Base-by-base conservation (phyloP, 2,113 vertebrate genomes). In the Gallinago undulata region DNA sequence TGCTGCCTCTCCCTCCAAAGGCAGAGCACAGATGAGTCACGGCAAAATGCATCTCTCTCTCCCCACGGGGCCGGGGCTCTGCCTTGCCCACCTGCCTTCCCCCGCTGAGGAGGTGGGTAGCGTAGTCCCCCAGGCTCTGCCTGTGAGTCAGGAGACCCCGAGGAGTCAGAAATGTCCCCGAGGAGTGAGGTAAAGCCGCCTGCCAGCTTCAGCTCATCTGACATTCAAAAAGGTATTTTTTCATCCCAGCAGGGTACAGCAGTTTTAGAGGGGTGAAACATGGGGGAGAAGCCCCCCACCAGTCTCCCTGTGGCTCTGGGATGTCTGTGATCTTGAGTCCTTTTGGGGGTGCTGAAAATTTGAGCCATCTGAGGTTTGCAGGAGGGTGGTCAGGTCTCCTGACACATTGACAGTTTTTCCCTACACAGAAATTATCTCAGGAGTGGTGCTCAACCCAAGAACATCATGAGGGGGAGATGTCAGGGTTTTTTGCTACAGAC, bases 41-140 rank as follows among this genome's bases (percentile, higher is more conserved):
- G 4, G 69, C 28, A 50, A 59, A 93, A 80, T 88, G 19, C 88
- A 85, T 88, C 88, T 51, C 48, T 75, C 79, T 76, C 73, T 89
- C 76, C 87, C 83, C 7, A 2, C 10, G 10, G 90, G 72, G 68
- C 79, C 0, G 15, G 76, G 87, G 84, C 11, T 92, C 85, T 94
- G 93, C 79, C 51, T 74, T 81, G 90, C 96, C 96, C 96, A 93
- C 96, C 87, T 55, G 83, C 90, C 72, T 21, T 78, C 93, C 92
- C 86, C 94, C 73, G 6, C 90, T 0, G 1, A 67, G 79, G n/a
- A 70, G 82, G 85, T 22, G 94, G 91, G 79, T 67, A 69, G 2
- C 19, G 28, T 43, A 67, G 86, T 43, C 96, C 88, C 90, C 85
- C 28, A 55, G 83, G 94, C 85, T 3, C 69, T 11, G 75, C 76